Evolutionary conservation across 2,888 invertebrate genomes (phyloP).

Genomic region (Platerodrilus igneus): DNA sequence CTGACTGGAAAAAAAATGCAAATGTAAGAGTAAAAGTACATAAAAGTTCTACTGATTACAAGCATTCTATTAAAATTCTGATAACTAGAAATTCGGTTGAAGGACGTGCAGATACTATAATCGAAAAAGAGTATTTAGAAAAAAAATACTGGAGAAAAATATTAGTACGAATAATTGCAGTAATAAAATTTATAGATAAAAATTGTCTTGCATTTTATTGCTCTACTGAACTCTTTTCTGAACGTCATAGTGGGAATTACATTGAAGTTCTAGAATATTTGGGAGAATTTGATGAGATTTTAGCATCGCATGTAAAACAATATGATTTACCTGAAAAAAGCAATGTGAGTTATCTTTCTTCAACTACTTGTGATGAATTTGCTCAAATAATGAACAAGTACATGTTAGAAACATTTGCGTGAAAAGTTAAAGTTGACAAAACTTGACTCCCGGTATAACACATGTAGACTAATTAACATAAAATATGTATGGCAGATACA

Average conservation of each 20-base stretch:
- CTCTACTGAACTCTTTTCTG: neutral
- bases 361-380: constrained; percentile 19
- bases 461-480: constrained; percentile 31
- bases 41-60: neutral
- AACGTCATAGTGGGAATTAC: neutral
- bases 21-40: constrained; percentile 1
- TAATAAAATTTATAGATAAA: neutral
- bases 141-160: neutral
- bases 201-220: neutral
- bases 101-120: neutral
- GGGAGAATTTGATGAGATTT: neutral
- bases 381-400: constrained; percentile 13
- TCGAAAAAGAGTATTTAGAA: neutral
- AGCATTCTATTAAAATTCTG: neutral
- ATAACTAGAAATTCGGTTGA: neutral
- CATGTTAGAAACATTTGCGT: constrained; percentile 7
- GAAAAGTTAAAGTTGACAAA: constrained; percentile 18
- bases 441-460: constrained; percentile 27
- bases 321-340: constrained; percentile 10
- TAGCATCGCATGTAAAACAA: constrained; percentile 7
- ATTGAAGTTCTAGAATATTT: neutral
- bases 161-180: neutral
- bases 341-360: constrained; percentile 10
- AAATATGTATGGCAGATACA: constrained; percentile 27
- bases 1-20: constrained; percentile 4